Evolutionary conservation across 2,888 invertebrate species (phyloP).

Genomic region (Physocephala rufipes): DNA sequence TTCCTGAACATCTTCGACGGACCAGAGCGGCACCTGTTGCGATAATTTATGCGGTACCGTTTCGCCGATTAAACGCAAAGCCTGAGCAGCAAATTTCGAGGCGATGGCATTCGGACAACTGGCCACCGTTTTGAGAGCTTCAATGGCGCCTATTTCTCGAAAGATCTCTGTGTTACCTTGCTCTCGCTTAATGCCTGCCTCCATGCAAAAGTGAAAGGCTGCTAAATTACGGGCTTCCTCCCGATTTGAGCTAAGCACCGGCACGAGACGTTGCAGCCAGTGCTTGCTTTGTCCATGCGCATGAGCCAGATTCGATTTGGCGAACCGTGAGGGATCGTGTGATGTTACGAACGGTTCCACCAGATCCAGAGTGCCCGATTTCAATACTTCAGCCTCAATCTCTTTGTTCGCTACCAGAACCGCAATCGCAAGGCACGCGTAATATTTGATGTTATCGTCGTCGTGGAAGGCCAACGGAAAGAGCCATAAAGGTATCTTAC

Average conservation of each 20-base stretch:
- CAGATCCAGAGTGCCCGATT: slow-evolving; percentile 95
- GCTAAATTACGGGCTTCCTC: slow-evolving; percentile 97
- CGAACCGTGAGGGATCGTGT: slow-evolving; percentile 95
- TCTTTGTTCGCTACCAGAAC: slow-evolving; percentile 97
- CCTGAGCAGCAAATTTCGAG: slow-evolving; percentile 95
- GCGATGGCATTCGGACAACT: slow-evolving; percentile 98
- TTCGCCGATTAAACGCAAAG: slow-evolving; percentile 91
- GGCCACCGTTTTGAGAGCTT: slow-evolving; percentile 93
- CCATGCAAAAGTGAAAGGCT: slow-evolving; percentile 99
- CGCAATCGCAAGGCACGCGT: slow-evolving; percentile 97
- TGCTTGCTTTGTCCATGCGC: slow-evolving; percentile 96
- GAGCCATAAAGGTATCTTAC: slow-evolving; percentile 95
- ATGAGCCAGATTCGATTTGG: slow-evolving; percentile 88
- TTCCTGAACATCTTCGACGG: slow-evolving; percentile 93
- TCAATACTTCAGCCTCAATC: slow-evolving; percentile 94
- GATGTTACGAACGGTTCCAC: slow-evolving; percentile 96
- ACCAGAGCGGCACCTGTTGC: slow-evolving; percentile 98
- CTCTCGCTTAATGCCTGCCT: slow-evolving; percentile 95
- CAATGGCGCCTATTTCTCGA: slow-evolving; percentile 93
- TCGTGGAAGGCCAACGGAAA: slow-evolving; percentile 96
- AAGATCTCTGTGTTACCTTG: slow-evolving; percentile 92
- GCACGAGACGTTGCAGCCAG: slow-evolving; percentile 92
- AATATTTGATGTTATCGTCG: slow-evolving; percentile 97
- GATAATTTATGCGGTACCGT: slow-evolving; percentile 97
- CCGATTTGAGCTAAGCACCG: slow-evolving; percentile 91